Conservation (phyloP, 2,888 invertebrate species). For the Epirrita christyi region DNA sequence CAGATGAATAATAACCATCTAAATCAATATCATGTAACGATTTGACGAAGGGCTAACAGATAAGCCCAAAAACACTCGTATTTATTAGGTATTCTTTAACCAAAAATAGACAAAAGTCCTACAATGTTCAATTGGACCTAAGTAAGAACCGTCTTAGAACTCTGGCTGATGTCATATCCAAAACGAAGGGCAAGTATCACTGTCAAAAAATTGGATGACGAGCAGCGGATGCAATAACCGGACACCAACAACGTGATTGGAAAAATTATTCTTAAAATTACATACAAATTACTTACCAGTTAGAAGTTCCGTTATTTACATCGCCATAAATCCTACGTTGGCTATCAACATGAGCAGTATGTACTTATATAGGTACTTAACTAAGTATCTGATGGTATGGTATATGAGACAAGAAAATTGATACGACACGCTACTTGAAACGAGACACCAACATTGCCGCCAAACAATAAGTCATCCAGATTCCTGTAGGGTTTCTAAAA, state of each 20-base stretch:
- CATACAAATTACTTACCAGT: too few species aligned
- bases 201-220: slow-evolving; percentile 18
- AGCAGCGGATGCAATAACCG: slow-evolving; percentile 31
- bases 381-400: not conserved
- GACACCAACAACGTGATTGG: slow-evolving; percentile 36
- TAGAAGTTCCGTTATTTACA: too few species aligned
- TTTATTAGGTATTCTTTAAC: too few species aligned
- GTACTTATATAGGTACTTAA: not conserved
- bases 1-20: too few species aligned
- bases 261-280: slow-evolving; percentile 24
- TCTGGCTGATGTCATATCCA: slow-evolving; percentile 6
- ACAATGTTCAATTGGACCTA: too few species aligned
- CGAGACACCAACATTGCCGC: slow-evolving; percentile 45
- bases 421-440: slow-evolving; percentile 54
- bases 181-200: slow-evolving; percentile 8
- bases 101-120: too few species aligned
- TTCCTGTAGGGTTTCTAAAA: slow-evolving; percentile 55
- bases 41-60: too few species aligned
- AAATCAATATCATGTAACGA: too few species aligned
- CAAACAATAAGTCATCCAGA: slow-evolving; percentile 55
- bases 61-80: too few species aligned
- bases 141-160: not conserved
- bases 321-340: not conserved
- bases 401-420: slow-evolving; percentile 45
- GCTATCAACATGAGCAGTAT: not conserved